Evolutionary conservation across 2,113 vertebrate species (phyloP), one percentile per base, ranked within the genome.

Genomic region (Callaeas wilsoni): DNA sequence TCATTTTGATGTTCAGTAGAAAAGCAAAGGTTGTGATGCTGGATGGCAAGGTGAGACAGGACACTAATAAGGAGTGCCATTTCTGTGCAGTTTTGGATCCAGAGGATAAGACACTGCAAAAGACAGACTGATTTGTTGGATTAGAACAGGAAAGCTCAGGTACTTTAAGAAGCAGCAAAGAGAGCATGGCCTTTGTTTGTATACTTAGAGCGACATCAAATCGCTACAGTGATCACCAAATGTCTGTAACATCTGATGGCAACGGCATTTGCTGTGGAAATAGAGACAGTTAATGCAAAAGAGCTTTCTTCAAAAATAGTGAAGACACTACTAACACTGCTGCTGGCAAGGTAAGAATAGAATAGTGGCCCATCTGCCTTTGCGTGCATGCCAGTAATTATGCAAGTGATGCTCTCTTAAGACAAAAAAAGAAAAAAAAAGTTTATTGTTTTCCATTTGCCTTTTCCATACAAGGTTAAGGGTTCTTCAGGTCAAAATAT

Each of bases 401-500:
- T 96, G 96, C 97, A 97, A 94, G 95, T 65, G 50, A 76, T 55
- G 59, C 71, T 97, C 96, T 97, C 93, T 93, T 95, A 96, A 94
- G 57, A 85, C 6, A 16, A 42, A 63, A 56, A 77, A 70, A 81
- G 29, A 10, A 12, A 19, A 13, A 16, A 6, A 11, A 5, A 49
- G 92, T 91, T 97, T 97, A 98, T 97, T 98, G 96, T 97, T 98
- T 97, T 97, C 95, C 91, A 91, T 97, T 97, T 94, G 93, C 92
- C 89, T 97, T 97, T 98, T 98, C 98, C 96, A 85, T 97, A 98
- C 95, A 95, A 97, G 97, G 97, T 98, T 96, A 98, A 96, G 96
- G 97, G 97, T 97, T 97, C 97, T 63, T 90, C 95, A 96, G 98
- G 98, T 98, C 97, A 98, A 96, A 98, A 97, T 97, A 96, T 95